Percentiles rank a stretch among this genome's conserved stretches.
These are phyloP conservation scores for Melanostigma gelatinosum DNA, from an alignment of 2,113 vertebrate species.

Conservation along the genomic window DNA sequence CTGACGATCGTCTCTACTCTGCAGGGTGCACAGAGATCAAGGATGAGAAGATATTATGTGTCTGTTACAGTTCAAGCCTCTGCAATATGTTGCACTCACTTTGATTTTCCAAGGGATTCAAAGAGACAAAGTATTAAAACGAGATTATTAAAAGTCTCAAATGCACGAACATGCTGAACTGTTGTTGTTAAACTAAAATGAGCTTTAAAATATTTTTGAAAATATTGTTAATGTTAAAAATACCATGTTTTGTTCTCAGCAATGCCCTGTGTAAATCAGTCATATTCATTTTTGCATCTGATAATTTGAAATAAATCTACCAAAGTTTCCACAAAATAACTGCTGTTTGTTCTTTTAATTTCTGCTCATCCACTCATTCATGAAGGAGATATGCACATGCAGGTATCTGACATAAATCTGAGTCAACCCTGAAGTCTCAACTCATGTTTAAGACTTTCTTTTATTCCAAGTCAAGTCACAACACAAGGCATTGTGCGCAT, in stretches of 20 bases:
- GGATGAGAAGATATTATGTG: background rate
- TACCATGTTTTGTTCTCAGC: background rate
- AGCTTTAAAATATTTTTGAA: background rate
- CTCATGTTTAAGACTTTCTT: background rate
- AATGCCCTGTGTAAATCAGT: background rate
- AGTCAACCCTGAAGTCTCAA: background rate
- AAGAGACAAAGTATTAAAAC: background rate
- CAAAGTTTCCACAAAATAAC: slow-evolving; percentile 1
- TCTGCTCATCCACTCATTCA: background rate
- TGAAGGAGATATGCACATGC: background rate
- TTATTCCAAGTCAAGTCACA: background rate
- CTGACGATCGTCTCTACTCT: slow-evolving; percentile 16
- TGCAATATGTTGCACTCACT: slow-evolving; percentile 12
- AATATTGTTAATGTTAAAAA: background rate
- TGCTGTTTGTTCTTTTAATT: slow-evolving; percentile 10
- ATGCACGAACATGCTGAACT: background rate
- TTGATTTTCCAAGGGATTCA: background rate
- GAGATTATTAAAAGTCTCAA: background rate
- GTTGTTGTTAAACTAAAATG: background rate
- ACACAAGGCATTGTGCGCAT: background rate
- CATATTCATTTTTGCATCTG: no score
- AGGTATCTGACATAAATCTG: background rate
- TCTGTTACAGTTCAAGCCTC: background rate
- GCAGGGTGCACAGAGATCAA: slow-evolving; percentile 2
- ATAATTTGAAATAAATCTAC: slow-evolving; percentile 36